Evolutionary conservation across 2,888 invertebrate genomes (phyloP), one percentile per base, ranked within the genome.

Genomic region (Lycaena phlaeas): DNA sequence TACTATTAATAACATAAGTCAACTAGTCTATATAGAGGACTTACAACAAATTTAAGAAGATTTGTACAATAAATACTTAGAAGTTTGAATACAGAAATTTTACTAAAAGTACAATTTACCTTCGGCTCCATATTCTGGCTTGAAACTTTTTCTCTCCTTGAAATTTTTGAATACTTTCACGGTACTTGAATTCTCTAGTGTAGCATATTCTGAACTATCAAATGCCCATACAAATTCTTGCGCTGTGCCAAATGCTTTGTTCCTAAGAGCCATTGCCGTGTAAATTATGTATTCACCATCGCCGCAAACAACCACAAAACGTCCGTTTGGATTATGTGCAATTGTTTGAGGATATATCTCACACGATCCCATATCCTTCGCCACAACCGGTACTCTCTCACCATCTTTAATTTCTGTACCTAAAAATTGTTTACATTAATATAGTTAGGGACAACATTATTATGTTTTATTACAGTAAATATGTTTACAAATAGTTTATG

Each of bases 261-360:
- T 99, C 39, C 99, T 87, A 48, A 99, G 84, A 0, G 98, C 98
- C 97, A 99, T 98, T 0, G 99, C 97, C 0, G 99, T 99, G 85
- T 99, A 99, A 57, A 99, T 98, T 36, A 99, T 99, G 73, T 98
- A 99, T 71, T 99, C 99, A 9, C 99, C 99, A 73, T 99, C 99
- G 1, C 99, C 99, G 64, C 99, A 99, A 1, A 98, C 98, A 0
- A 98, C 98, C 3, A 88, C 87, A 51, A 91, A 90, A 17, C 96
- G 90, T 10, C 99, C 99, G 71, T 99, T 99, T 0, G 98, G 97
- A 78, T 98, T 99, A 73, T 99, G 99, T 17, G 95, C 94, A 49
- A 99, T 95, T 0, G 96, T 97, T 68, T 99, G 99, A 0, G 99
- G 99, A 71, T 98, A 99, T 48, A 99, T 97, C 78, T 99, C 99